Evolutionary conservation across 2,113 vertebrate species (phyloP).

Genomic region (Melanostigma gelatinosum): DNA sequence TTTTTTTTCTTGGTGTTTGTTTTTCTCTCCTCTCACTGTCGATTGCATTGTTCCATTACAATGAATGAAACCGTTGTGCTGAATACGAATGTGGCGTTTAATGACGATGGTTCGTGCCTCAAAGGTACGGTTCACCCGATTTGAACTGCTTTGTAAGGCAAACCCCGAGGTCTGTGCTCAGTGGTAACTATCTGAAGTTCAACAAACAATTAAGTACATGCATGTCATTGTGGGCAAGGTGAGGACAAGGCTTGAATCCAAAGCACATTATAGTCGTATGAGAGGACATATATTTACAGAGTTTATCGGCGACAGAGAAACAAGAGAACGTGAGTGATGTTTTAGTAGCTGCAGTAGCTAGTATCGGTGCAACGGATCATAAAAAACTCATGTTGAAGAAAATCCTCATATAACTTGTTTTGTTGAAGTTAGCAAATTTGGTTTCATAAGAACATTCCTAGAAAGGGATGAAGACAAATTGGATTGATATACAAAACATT

Average conservation of each 20-base stretch:
- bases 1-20: conserved; percentile 48
- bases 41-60: conserved; percentile 53
- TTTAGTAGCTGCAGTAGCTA: conserved; percentile 6
- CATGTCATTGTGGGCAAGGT: background rate
- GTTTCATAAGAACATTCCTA: too few relatives aligned
- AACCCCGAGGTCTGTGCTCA: conserved; percentile 36
- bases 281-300: background rate
- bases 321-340: background rate
- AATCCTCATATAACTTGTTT: too few relatives aligned
- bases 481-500: too few relatives aligned
- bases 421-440: too few relatives aligned
- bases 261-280: background rate
- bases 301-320: background rate
- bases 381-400: too few relatives aligned
- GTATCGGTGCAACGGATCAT: too few relatives aligned
- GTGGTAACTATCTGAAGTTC: conserved; percentile 56
- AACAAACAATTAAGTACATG: conserved; percentile 49
- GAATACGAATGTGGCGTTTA: conserved; percentile 56
- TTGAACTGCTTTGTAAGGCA: conserved; percentile 45
- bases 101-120: conserved; percentile 42
- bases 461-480: too few relatives aligned
- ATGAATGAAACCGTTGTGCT: conserved; percentile 46
- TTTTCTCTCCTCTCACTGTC: conserved; percentile 50
- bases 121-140: conserved; percentile 27
- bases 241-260: background rate